Evolutionary conservation across 2,888 invertebrate genomes (phyloP).

Genomic region (Drosophila bunnanda): DNA sequence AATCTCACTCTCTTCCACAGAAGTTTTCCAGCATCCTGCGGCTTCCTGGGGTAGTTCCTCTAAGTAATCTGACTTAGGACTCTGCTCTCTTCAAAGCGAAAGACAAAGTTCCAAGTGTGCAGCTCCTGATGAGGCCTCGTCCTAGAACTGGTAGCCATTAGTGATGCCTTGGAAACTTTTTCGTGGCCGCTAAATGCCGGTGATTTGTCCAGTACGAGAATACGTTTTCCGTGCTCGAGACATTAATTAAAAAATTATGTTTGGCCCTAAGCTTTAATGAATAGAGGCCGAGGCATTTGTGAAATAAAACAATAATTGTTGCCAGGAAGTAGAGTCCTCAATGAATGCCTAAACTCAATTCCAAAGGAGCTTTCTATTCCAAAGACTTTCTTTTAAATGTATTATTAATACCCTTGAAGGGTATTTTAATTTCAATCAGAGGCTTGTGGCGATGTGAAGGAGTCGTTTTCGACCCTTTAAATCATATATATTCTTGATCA

Average conservation of each 20-base stretch:
- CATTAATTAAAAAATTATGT: slow-evolving; percentile 15
- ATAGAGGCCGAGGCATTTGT: background rate
- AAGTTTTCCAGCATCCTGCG: slow-evolving; percentile 43
- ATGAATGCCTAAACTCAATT: too few species aligned
- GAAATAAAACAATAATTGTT: background rate
- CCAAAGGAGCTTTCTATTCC: background rate
- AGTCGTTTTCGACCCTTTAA: too few species aligned
- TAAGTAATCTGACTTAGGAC: slow-evolving; percentile 33
- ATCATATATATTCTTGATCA: too few species aligned
- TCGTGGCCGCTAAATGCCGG: slow-evolving; percentile 10
- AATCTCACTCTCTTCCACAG: slow-evolving; percentile 2
- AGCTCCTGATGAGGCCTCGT: slow-evolving; percentile 15
- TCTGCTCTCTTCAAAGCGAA: slow-evolving; percentile 17
- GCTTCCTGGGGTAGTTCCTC: slow-evolving; percentile 27
- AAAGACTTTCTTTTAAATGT: background rate
- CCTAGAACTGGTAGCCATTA: slow-evolving; percentile 30
- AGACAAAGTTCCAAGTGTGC: slow-evolving; percentile 26
- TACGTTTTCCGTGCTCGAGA: background rate
- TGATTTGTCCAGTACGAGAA: slow-evolving; percentile 26
- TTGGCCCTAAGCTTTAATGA: slow-evolving; percentile 4
- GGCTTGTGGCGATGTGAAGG: too few species aligned
- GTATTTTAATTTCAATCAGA: too few species aligned
- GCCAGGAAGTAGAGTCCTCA: background rate
- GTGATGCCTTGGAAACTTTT: slow-evolving; percentile 38
- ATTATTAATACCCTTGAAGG: too few species aligned